Percentiles rank a stretch among this genome's conserved stretches.
Evolutionary conservation across 2,888 invertebrate genomes (phyloP).

Genomic region (Epirrita christyi): DNA sequence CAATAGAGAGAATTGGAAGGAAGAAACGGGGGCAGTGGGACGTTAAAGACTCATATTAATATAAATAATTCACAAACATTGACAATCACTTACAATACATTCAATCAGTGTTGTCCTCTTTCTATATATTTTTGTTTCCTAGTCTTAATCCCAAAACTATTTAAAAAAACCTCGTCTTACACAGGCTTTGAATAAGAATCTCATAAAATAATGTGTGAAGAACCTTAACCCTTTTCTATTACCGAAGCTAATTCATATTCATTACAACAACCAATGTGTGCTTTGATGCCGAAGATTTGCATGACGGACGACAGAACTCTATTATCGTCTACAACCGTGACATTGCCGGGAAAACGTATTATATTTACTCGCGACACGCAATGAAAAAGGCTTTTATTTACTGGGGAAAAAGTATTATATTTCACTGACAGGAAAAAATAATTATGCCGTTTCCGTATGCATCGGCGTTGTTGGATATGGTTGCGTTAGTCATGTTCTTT

Average conservation of each 20-base stretch:
- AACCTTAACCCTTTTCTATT: constrained; percentile 5
- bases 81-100: no score
- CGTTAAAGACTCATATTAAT: no score
- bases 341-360: constrained; percentile 34
- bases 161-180: no score
- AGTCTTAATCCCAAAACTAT: no score
- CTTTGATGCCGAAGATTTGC: constrained; percentile 46
- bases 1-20: no score
- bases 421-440: constrained; percentile 12
- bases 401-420: not conserved
- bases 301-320: constrained; percentile 47
- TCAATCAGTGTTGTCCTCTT: no score
- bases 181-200: not conserved
- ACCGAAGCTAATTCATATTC: constrained; percentile 35
- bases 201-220: constrained; percentile 9
- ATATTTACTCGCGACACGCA: constrained; percentile 11
- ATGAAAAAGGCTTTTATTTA: constrained; percentile 23
- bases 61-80: no score
- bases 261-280: constrained; percentile 29
- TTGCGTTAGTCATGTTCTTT: constrained; percentile 47
- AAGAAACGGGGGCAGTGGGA: no score
- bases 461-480: constrained; percentile 41
- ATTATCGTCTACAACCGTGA: constrained; percentile 41
- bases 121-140: no score
- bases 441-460: constrained; percentile 44